A percentile compares a stretch with the other conserved stretches of the same genome.
Evolutionary conservation across 1,140 invertebrate genomes (phyloP).

Genomic region (Monomorium pharaonis): DNA sequence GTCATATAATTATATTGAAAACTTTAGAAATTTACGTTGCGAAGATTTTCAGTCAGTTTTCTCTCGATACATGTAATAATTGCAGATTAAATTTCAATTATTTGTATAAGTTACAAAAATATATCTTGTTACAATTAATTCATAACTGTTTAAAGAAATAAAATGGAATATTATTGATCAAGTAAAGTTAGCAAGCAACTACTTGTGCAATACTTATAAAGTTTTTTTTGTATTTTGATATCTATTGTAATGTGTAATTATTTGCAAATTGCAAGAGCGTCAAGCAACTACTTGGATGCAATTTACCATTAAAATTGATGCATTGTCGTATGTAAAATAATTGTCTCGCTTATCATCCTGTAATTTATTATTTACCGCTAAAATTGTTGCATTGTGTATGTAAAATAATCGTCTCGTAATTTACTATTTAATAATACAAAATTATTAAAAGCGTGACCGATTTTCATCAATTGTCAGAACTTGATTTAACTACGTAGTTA

Average conservation of each 20-base stretch:
- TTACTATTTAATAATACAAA: conserved; percentile 6
- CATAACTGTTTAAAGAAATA: neutral
- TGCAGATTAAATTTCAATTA: neutral
- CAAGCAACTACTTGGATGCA: neutral
- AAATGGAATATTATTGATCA: neutral
- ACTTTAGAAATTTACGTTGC: neutral
- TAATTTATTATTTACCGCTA: neutral
- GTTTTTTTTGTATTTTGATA: neutral
- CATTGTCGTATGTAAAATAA: neutral
- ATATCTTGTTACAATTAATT: neutral
- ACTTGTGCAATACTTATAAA: neutral
- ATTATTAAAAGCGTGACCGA: neutral
- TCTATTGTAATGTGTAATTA: neutral
- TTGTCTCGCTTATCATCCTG: no score
- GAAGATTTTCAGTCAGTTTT: neutral
- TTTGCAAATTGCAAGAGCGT: neutral
- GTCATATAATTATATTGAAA: neutral
- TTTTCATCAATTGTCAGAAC: neutral
- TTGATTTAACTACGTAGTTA: neutral
- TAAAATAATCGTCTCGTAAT: neutral
- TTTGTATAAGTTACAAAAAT: neutral
- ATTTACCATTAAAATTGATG: conserved; percentile 20
- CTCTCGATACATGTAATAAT: neutral
- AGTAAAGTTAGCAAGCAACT: neutral
- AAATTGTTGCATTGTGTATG: conserved; percentile 6